These are phyloP conservation scores for Charina bottae DNA, from an alignment of 2,113 vertebrate species.

Conservation along the genomic window DNA sequence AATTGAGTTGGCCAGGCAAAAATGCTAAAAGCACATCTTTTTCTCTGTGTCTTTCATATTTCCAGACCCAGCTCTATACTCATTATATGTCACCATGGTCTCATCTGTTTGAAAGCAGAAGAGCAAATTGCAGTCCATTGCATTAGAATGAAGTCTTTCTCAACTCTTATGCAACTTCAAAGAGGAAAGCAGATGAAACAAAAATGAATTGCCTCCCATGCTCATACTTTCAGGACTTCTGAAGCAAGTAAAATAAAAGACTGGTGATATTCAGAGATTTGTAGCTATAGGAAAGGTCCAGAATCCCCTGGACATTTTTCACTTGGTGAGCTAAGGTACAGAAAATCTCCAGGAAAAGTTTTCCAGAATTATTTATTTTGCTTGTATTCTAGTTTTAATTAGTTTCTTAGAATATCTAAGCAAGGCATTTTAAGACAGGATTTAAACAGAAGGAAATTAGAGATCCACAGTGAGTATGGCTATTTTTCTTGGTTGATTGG, in stretches of 20 bases:
- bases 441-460: constrained; percentile 43
- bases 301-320: constrained; percentile 1
- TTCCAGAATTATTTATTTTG: constrained; percentile 33
- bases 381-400: constrained; percentile 64
- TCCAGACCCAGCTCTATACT: not conserved
- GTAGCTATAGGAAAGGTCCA: not conserved
- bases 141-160: not conserved
- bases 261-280: not conserved
- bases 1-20: not conserved
- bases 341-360: constrained; percentile 44
- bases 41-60: not conserved
- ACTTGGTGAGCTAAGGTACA: constrained; percentile 41
- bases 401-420: constrained; percentile 56
- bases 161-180: not conserved
- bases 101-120: not conserved
- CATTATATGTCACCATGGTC: not conserved
- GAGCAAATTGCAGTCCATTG: not conserved
- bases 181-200: not conserved
- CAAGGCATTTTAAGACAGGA: constrained; percentile 45
- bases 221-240: not conserved
- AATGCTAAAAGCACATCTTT: not conserved
- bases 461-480: constrained; percentile 33
- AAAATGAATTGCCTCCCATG: not conserved
- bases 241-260: not conserved
- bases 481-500: constrained; percentile 63